A percentile compares a stretch with the other conserved stretches of the same genome.
phyloP scores from a whole-genome alignment of 2,113 vertebrate genomes.

The Cavia porcellus region DNA sequence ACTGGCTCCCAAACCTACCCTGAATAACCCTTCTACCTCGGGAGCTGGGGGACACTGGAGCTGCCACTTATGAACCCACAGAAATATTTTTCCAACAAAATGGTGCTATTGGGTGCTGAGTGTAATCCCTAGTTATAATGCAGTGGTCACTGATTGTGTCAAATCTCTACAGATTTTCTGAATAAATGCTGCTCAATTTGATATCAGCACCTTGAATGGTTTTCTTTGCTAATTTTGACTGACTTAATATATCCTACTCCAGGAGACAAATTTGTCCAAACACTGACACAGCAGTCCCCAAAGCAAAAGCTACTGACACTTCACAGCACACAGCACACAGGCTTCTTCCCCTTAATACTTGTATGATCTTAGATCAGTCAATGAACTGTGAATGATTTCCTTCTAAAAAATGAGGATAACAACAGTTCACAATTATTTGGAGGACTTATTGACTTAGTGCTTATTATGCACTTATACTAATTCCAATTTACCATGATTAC shows the following conservation, averaged over 20 bases:
- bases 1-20: not conserved
- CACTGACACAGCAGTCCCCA: not conserved
- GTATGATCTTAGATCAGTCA: not conserved
- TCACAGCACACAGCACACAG: not conserved
- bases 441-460: not conserved
- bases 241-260: not conserved
- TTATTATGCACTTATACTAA: not conserved
- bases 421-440: not conserved
- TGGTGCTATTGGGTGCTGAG: not conserved
- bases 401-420: slow-evolving; percentile 3
- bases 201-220: not conserved
- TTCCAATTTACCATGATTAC: not conserved
- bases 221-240: not conserved
- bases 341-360: not conserved
- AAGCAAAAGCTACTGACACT: not conserved
- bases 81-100: not conserved
- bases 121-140: not conserved
- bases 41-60: not conserved
- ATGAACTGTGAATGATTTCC: not conserved
- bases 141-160: not conserved
- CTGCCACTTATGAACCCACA: not conserved
- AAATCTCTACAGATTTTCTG: not conserved
- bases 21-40: not conserved
- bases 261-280: not conserved
- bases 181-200: not conserved